Evolutionary conservation across 2,797 vertebrate species (phyloP).

Genomic region (Rhinatrema bivittatum): DNA sequence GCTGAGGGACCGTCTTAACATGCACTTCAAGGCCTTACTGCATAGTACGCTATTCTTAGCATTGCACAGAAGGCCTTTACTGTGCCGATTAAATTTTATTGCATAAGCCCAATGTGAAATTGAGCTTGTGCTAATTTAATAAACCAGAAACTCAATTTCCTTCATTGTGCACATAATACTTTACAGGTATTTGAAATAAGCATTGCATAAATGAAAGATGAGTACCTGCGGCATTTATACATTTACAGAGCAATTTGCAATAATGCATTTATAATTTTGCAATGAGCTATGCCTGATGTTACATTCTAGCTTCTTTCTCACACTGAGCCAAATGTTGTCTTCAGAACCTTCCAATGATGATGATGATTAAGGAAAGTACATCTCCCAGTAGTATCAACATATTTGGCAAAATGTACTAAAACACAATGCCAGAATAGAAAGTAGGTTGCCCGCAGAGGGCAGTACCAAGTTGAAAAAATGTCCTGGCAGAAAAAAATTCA

Average conservation of each 20-base stretch:
- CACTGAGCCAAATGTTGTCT: not conserved
- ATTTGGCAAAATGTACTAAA: too few relatives aligned
- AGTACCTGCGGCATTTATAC: conserved; percentile 18
- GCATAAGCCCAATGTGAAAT: conserved; percentile 26
- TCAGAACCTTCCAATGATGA: not conserved
- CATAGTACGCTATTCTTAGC: too few relatives aligned
- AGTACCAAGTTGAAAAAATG: too few relatives aligned
- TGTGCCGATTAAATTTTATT: too few relatives aligned
- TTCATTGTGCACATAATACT: conserved; percentile 11
- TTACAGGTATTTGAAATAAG: conserved; percentile 30
- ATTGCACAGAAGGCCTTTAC: too few relatives aligned
- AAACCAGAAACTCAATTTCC: conserved; percentile 22
- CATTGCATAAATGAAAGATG: conserved; percentile 38
- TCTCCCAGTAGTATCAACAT: too few relatives aligned
- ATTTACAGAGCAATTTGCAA: conserved; percentile 22
- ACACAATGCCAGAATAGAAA: too few relatives aligned
- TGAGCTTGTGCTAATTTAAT: conserved; percentile 33
- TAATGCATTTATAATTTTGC: conserved; percentile 1
- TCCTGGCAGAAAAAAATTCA: too few relatives aligned
- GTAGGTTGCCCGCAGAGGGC: too few relatives aligned
- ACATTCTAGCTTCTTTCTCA: not conserved
- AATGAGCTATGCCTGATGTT: conserved; percentile 3
- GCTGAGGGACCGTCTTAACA: too few relatives aligned
- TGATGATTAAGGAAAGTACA: too few relatives aligned
- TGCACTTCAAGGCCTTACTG: too few relatives aligned